Percentiles rank a stretch among this genome's conserved stretches.
Evolutionary conservation across 1,140 invertebrate genomes (phyloP).

Genomic region (Proctacanthus coquilletti): DNA sequence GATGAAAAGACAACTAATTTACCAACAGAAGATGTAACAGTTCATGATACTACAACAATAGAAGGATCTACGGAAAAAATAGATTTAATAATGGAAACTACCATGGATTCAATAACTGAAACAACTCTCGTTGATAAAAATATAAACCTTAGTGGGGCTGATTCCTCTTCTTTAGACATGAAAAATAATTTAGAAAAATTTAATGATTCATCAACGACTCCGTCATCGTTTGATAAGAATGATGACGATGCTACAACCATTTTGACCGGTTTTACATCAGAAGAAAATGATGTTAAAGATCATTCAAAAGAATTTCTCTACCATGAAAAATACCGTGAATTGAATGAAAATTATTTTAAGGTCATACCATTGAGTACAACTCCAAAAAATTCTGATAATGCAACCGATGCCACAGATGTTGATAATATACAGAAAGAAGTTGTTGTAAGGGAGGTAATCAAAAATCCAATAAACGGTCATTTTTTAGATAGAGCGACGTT

Average conservation of each 20-base stretch:
- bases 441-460: conserved; percentile 5
- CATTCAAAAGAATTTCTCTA: too few relatives aligned
- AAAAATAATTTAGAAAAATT: too few relatives aligned
- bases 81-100: conserved; percentile 2
- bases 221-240: too few relatives aligned
- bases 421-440: too few relatives aligned
- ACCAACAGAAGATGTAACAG: too few relatives aligned
- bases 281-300: neutral
- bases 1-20: neutral
- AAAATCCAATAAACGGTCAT: conserved; percentile 7
- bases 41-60: neutral
- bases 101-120: conserved; percentile 3
- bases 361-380: conserved; percentile 7
- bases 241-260: too few relatives aligned
- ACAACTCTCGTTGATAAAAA: too few relatives aligned
- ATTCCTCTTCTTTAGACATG: too few relatives aligned
- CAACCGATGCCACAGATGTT: conserved; percentile 3
- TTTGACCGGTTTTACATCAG: too few relatives aligned
- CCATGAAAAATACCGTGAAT: too few relatives aligned
- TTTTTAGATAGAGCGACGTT: conserved; percentile 9
- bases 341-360: conserved; percentile 6
- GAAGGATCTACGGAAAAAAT: conserved; percentile 9
- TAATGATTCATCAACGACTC: too few relatives aligned
- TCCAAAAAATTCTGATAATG: conserved; percentile 4
- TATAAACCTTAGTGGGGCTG: too few relatives aligned